phyloP scores from a whole-genome alignment of 64 coral and sea anemone species.

The Montipora cactus region DNA sequence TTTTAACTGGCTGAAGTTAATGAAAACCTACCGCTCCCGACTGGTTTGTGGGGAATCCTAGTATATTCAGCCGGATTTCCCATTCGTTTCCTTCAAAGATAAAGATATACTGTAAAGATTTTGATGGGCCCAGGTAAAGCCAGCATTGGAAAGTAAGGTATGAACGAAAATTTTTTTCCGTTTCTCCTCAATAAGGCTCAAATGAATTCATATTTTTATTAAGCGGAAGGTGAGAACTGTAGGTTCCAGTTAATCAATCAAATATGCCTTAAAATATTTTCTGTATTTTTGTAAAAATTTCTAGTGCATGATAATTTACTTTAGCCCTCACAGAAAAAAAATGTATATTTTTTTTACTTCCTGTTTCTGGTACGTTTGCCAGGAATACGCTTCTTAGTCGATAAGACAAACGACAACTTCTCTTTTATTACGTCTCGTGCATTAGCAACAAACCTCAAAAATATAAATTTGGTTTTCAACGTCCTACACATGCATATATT shows the following conservation, averaged over 20 bases:
- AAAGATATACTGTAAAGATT: neutral
- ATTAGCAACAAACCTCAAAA: neutral
- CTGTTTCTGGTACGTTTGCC: neutral
- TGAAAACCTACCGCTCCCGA: neutral
- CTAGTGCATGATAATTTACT: neutral
- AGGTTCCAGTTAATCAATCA: neutral
- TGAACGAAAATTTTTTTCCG: neutral
- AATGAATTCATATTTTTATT: neutral
- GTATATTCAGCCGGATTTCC: neutral
- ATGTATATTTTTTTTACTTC: no score
- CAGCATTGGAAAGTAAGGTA: neutral
- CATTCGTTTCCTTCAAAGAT: no score
- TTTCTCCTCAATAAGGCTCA: neutral
- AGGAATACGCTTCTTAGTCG: neutral
- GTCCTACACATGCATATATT: neutral
- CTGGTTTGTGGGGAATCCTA: neutral
- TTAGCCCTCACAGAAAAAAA: neutral
- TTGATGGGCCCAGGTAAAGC: neutral
- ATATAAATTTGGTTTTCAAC: neutral
- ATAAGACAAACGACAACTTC: neutral
- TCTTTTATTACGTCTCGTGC: neutral
- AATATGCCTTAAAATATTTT: neutral
- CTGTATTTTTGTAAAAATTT: neutral
- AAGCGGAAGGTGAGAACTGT: neutral
- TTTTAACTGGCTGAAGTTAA: constrained; percentile 14